Base-by-base conservation (phyloP, 2,888 invertebrate genomes). In the Chrysodeixis includens region DNA sequence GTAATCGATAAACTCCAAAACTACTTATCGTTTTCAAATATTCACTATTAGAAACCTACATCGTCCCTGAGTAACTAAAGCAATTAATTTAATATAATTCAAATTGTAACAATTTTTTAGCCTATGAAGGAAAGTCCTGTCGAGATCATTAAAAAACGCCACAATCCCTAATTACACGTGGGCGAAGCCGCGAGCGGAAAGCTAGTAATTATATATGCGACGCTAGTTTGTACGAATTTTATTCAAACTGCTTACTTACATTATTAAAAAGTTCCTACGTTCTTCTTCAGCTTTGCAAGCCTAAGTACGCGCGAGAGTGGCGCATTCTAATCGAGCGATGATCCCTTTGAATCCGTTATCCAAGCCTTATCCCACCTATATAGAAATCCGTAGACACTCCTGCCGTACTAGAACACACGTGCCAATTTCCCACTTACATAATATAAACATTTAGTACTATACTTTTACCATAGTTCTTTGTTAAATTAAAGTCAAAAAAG, bases 271-370 rank as follows among this genome's bases (percentile, higher is more conserved):
- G 6, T 26, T 26, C 26, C 6, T 4, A 26, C 5, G 14, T 40
- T 12, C 14, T 40, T 12, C 40, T n/a, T n/a, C n/a, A 40, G 40
- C n/a, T 40, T 40, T 40, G 40, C 7, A 40, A 40, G 6, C n/a
- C 40, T 12, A 35, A 35, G 35, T 40, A n/a, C 5, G 7, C 40
- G 40, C 4, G 40, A n/a, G 40, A 40, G 40, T 40, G 14, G 7
- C 40, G 40, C n/a, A 40, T 40, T 40, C 40, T 40, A 40, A 40
- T 40, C 40, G 40, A 40, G 40, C 4, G 40, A 40, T 40, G 40
- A 40, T 40, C 40, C n/a, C 40, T 40, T 40, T n/a, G 6, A 40
- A n/a, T n/a, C 40, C n/a, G n/a, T 40, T n/a, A 40, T 40, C 40
- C 40, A 40, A 14, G 40, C 40, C 35, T 35, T 35, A 35, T 35